A percentile compares a stretch with the other conserved stretches of the same genome.
Evolutionary conservation across 1,140 invertebrate species (phyloP).

Genomic region (Hycleus cichorii): DNA sequence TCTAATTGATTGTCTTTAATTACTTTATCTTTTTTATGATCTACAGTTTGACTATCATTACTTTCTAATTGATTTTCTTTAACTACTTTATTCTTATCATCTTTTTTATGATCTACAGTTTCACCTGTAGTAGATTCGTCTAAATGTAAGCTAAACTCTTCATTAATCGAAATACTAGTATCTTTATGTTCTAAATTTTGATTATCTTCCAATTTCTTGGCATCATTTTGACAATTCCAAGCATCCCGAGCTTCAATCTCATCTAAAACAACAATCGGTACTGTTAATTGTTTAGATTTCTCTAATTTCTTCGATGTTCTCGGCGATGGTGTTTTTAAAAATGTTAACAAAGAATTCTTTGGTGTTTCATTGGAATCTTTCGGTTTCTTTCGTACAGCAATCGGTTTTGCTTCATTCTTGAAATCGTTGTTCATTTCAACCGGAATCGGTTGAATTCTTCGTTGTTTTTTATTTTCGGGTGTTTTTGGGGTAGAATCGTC

Average conservation of each 20-base stretch:
- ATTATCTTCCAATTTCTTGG: background rate
- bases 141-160: constrained; percentile 61
- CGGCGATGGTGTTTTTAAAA: constrained; percentile 14
- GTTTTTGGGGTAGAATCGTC: no score
- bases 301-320: constrained; percentile 6
- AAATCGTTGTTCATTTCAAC: background rate
- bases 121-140: constrained; percentile 44
- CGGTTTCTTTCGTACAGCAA: no score
- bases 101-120: constrained; percentile 3
- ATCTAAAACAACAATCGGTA: constrained; percentile 6
- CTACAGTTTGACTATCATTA: no score
- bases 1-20: no score
- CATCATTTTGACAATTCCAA: constrained; percentile 20
- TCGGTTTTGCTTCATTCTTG: constrained; percentile 1
- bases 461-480: no score
- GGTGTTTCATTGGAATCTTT: background rate
- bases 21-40: no score
- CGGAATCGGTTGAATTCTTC: constrained; percentile 11
- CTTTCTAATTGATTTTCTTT: no score
- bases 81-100: constrained; percentile 1
- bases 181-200: constrained; percentile 29
- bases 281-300: background rate
- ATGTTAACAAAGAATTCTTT: constrained; percentile 22
- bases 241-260: constrained; percentile 37
- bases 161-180: constrained; percentile 44